Percentiles rank a stretch among this genome's conserved stretches.
phyloP scores from a whole-genome alignment of 1,140 invertebrate genomes.

The Zaprionus africanus region DNA sequence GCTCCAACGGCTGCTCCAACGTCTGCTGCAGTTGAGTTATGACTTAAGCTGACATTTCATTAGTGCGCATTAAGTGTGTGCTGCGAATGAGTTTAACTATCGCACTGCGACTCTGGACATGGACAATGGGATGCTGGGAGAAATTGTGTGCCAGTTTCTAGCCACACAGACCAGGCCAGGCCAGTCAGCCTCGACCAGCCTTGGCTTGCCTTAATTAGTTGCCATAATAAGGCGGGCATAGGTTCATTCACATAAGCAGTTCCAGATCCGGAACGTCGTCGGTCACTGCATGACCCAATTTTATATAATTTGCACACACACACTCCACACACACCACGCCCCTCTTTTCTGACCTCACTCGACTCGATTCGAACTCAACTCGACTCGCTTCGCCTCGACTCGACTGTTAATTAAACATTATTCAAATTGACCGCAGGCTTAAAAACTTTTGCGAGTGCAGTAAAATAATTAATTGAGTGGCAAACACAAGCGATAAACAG shows the following conservation, averaged over 20 bases:
- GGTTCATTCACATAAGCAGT: conserved; percentile 25
- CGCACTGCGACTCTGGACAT: conserved; percentile 41
- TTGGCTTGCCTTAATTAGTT: conserved; percentile 42
- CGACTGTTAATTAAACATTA: conserved; percentile 71
- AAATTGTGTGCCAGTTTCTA: conserved; percentile 18
- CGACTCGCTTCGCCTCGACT: conserved; percentile 2
- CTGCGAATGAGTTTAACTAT: conserved; percentile 75
- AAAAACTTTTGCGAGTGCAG: conserved; percentile 50
- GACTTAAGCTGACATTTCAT: conserved; percentile 84
- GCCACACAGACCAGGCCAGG: background rate
- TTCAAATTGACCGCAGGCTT: conserved; percentile 62
- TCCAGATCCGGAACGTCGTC: conserved; percentile 6
- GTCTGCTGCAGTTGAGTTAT: conserved; percentile 76
- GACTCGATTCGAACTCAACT: conserved; percentile 14
- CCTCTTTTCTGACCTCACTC: background rate
- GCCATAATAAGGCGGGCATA: conserved; percentile 28
- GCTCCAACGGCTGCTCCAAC: background rate
- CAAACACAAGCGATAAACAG: conserved; percentile 52
- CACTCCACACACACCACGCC: background rate
- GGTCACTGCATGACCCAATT: conserved; percentile 39
- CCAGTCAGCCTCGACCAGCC: background rate
- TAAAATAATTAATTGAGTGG: conserved; percentile 56
- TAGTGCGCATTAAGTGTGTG: conserved; percentile 80
- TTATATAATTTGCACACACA: conserved; percentile 34
- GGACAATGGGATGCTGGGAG: conserved; percentile 12